Percentiles rank a stretch among this genome's conserved stretches.
Evolutionary conservation across 2,888 invertebrate genomes (phyloP).

Genomic region (Athalia rosae): DNA sequence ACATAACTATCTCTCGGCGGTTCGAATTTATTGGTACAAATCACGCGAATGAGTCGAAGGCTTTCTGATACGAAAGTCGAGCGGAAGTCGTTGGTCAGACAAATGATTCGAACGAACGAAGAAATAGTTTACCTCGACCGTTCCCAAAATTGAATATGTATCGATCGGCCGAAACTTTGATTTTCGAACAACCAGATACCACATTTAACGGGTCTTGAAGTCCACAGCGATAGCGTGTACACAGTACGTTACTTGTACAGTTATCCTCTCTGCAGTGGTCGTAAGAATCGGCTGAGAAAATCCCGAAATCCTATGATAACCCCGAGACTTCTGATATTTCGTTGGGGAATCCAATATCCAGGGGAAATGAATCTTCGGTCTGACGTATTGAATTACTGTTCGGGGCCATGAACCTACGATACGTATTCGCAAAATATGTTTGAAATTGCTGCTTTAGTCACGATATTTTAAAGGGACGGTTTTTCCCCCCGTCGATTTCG

Average conservation of each 20-base stretch:
- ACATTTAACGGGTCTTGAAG: constrained; percentile 17
- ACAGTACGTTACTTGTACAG: constrained; percentile 7
- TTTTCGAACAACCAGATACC: constrained; percentile 10
- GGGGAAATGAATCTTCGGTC: constrained; percentile 20
- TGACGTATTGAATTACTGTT: constrained; percentile 29
- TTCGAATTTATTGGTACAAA: constrained; percentile 30
- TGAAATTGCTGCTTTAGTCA: constrained; percentile 27
- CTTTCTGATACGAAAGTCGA: constrained; percentile 28
- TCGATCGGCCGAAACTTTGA: constrained; percentile 17
- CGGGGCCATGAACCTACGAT: constrained; percentile 18
- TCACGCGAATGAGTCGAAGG: constrained; percentile 1
- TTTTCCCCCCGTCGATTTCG: background rate
- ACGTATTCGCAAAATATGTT: constrained; percentile 5
- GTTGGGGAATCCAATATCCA: constrained; percentile 21
- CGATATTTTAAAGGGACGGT: constrained; percentile 21
- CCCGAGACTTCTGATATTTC: constrained; percentile 23
- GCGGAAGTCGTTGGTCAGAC: constrained; percentile 26
- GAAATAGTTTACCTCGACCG: background rate
- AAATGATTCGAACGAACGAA: constrained; percentile 21
- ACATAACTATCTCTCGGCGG: constrained; percentile 19
- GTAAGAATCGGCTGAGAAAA: constrained; percentile 1
- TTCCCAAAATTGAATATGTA: constrained; percentile 21
- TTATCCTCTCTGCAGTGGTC: background rate
- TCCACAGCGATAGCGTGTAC: background rate
- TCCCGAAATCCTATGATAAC: constrained; percentile 2